Base-by-base conservation (phyloP, 2,888 invertebrate genomes). In the Noctua fimbriata region DNA sequence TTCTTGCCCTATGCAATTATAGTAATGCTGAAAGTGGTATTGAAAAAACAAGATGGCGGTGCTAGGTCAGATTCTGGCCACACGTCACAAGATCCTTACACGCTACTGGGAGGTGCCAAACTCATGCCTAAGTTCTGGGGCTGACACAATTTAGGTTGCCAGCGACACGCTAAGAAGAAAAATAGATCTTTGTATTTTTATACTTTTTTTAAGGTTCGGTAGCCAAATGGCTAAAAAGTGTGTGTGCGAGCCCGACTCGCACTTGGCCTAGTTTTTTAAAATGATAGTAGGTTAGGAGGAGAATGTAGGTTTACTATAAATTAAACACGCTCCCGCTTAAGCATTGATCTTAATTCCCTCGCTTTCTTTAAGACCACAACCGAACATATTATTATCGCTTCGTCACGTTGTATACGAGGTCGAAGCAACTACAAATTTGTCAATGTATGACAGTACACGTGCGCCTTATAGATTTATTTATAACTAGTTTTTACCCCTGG, bases 341-440 rank as follows among this genome's bases (percentile, higher is more conserved):
- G 18, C 63, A 6, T 36, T 10, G 4, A 44, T 70, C 18, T 28
- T 60, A 18, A 49, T 28, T 28, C 4, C 1, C 7, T 24, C 82
- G 74, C 69, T 76, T 36, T 21, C 32, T 82, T 82, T 63, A 63
- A 32, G 78, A 83, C 89, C 79, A 69, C 69, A 73, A 74, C 69
- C 47, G 21, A 74, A 76, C 52, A 69, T 81, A 75, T 73, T 78
- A 85, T 84, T 83, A 81, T 85, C 75, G 83, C 69, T 70, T 72
- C 78, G 92, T 93, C 92, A 93, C 89, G 88, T 85, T 83, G 78
- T 86, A 90, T 91, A 90, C 92, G 92, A 91, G 92, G 91, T 85
- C 88, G 83, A 70, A 76, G 69, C 73, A 63, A 88, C 79, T 79
- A 89, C 82, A 83, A 91, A 92, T 93, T 92, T 92, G 91, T 92